phyloP scores from a whole-genome alignment of 2,888 invertebrate species.

The Drosophila kambysellisi region DNA sequence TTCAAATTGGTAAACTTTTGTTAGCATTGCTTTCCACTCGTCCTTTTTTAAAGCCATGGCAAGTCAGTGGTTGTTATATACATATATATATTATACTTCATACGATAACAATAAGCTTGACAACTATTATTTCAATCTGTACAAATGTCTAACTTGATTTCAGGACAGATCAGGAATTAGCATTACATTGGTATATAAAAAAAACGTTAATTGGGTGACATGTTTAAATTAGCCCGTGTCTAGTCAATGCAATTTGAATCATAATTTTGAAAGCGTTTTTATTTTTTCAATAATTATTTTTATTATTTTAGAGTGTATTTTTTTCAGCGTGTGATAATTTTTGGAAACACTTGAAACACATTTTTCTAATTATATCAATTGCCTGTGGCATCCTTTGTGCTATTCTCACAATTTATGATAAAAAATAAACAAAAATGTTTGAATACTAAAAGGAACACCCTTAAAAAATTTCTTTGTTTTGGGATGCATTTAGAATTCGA shows the following conservation, averaged over 20 bases:
- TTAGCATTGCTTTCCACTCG: slow-evolving; percentile 5
- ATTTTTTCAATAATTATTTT: too few relatives aligned
- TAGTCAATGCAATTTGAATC: slow-evolving; percentile 4
- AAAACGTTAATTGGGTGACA: slow-evolving; percentile 38
- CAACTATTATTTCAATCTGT: slow-evolving; percentile 55
- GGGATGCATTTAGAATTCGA: neutral
- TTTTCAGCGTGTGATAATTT: slow-evolving; percentile 32
- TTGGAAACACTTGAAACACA: slow-evolving; percentile 5
- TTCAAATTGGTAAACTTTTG: slow-evolving; percentile 48
- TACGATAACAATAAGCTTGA: slow-evolving; percentile 50
- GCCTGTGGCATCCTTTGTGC: slow-evolving; percentile 31
- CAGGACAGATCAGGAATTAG: slow-evolving; percentile 29
- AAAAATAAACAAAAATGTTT: slow-evolving; percentile 45
- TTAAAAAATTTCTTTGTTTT: neutral
- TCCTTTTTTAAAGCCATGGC: slow-evolving; percentile 3
- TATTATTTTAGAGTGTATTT: neutral
- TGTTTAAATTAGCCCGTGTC: slow-evolving; percentile 37
- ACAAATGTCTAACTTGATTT: slow-evolving; percentile 22
- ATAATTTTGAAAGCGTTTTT: slow-evolving; percentile 5
- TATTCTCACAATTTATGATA: slow-evolving; percentile 43
- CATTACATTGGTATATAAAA: slow-evolving; percentile 42
- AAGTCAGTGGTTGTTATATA: slow-evolving; percentile 38
- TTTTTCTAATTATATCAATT: slow-evolving; percentile 51
- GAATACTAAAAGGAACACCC: slow-evolving; percentile 43
- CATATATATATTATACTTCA: slow-evolving; percentile 1